Conservation (phyloP, 2,888 invertebrate genomes). For the Patella caerulea region DNA sequence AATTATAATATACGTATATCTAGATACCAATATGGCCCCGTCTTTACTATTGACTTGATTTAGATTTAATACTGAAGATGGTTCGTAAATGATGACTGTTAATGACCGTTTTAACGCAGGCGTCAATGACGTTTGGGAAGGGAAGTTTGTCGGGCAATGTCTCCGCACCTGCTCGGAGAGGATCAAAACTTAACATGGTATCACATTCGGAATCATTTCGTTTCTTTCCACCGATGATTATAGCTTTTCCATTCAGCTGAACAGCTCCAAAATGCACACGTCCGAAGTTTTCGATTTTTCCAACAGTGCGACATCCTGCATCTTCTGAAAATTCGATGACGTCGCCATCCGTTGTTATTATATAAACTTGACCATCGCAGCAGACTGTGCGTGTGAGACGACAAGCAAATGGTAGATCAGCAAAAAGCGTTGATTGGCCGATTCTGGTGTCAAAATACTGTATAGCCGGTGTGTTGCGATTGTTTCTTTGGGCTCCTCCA, state of each 20-base stretch:
- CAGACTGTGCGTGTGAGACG: conserved; percentile 51
- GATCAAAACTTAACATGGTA: conserved; percentile 36
- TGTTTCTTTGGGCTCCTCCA: conserved; percentile 56
- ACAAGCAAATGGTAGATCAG: conserved; percentile 55
- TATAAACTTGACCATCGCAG: conserved; percentile 48
- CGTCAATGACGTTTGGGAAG: conserved; percentile 36
- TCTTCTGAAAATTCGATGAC: conserved; percentile 50
- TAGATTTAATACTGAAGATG: conserved; percentile 20
- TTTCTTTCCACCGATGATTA: conserved; percentile 56
- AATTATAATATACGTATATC: too few relatives aligned
- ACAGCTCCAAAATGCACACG: conserved; percentile 54
- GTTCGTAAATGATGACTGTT: conserved; percentile 35
- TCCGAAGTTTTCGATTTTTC: conserved; percentile 36
- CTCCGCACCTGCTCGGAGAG: conserved; percentile 33
- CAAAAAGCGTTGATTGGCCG: conserved; percentile 48
- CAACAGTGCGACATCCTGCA: conserved; percentile 39
- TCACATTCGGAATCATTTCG: conserved; percentile 48
- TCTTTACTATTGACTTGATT: not conserved
- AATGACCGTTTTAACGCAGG: conserved; percentile 41
- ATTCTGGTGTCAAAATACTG: conserved; percentile 55
- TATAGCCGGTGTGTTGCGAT: conserved; percentile 54
- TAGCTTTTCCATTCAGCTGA: conserved; percentile 48
- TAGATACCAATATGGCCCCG: too few relatives aligned
- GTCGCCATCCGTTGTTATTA: conserved; percentile 54
- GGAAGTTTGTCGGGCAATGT: conserved; percentile 35